A percentile compares a stretch with the other conserved stretches of the same genome.
Conservation (phyloP, 2,888 invertebrate species). For the Ernsta delagoae region DNA sequence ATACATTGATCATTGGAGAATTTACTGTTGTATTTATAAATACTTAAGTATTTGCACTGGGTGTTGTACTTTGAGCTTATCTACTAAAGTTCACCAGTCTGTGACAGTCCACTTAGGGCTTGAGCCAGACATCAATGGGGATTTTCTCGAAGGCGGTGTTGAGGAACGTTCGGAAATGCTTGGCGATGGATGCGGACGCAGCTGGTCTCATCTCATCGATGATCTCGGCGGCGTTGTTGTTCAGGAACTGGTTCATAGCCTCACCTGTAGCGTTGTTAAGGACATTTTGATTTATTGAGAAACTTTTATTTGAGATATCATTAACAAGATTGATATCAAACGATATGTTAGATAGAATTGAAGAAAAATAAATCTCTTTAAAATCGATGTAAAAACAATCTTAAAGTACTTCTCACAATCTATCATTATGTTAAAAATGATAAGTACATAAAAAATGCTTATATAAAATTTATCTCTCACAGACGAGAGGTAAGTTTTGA, state of each 20-base stretch:
- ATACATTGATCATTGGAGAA: background rate
- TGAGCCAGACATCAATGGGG: constrained; percentile 89
- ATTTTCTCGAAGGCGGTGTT: constrained; percentile 90
- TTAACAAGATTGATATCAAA: no score
- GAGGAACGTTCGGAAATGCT: constrained; percentile 89
- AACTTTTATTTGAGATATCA: no score
- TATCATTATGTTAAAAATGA: no score
- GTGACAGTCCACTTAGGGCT: constrained; percentile 53
- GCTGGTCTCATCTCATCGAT: constrained; percentile 93
- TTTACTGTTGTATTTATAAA: no score
- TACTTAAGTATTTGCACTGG: constrained; percentile 18
- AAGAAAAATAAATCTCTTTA: no score
- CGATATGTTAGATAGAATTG: no score
- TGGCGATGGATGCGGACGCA: constrained; percentile 88
- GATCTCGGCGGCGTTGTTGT: constrained; percentile 92
- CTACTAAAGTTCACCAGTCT: constrained; percentile 18
- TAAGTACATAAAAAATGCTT: no score
- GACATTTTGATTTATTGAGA: background rate
- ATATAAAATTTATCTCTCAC: no score
- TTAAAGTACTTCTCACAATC: no score
- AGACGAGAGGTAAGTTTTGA: no score
- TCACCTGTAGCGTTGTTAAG: constrained; percentile 82
- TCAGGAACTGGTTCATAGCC: constrained; percentile 93
- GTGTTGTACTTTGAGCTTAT: constrained; percentile 24
- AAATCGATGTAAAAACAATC: no score